These are phyloP conservation scores for Euphonia xanthogaster DNA, from an alignment of 2,797 vertebrate species.

Conservation along the genomic window DNA sequence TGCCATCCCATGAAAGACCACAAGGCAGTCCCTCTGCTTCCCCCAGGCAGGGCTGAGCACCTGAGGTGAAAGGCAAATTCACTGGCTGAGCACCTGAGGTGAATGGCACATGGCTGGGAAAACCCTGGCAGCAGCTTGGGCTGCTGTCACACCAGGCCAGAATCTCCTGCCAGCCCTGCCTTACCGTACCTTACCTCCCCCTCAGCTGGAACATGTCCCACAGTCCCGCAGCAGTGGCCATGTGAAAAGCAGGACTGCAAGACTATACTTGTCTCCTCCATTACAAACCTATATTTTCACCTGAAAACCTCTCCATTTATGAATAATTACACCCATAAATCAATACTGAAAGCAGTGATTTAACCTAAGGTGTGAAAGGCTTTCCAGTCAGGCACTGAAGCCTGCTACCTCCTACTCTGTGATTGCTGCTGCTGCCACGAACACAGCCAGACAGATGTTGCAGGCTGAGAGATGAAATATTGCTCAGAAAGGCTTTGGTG, in stretches of 20 bases:
- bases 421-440: not conserved
- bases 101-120: not conserved
- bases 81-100: not conserved
- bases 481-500: not conserved
- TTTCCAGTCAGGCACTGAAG: not conserved
- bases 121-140: not conserved
- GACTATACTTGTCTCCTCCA: not conserved
- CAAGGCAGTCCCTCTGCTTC: not conserved
- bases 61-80: too few species aligned
- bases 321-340: not conserved
- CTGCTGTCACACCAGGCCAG: not conserved
- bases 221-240: accelerated
- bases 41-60: not conserved
- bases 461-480: not conserved
- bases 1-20: not conserved
- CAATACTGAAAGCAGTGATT: not conserved
- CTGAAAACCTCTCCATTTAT: not conserved
- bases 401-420: not conserved
- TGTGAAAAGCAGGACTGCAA: not conserved
- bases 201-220: too few species aligned
- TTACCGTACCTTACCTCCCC: not conserved
- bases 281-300: not conserved
- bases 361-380: not conserved
- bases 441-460: not conserved
- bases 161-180: not conserved